Conservation (phyloP, 2,113 vertebrate species). For the Nanorana parkeri region DNA sequence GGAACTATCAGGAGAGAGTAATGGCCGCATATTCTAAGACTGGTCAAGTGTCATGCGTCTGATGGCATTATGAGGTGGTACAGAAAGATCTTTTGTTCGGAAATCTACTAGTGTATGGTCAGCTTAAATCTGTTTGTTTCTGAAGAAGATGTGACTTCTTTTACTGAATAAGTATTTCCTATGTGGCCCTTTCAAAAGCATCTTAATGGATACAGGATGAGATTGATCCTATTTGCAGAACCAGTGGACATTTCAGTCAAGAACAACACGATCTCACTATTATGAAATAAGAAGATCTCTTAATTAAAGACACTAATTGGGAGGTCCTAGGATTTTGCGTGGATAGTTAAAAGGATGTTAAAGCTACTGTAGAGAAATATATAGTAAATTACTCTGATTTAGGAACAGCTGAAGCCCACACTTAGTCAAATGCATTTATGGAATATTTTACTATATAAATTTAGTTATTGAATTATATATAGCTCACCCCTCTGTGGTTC, state of each 20-base stretch:
- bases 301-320: slow-evolving; percentile 39
- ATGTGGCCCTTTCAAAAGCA: slow-evolving; percentile 3
- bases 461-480: too few relatives aligned
- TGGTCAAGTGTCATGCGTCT: too few relatives aligned
- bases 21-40: too few relatives aligned
- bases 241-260: slow-evolving; percentile 18
- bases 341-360: background rate
- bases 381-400: background rate
- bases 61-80: too few relatives aligned
- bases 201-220: slow-evolving; percentile 20
- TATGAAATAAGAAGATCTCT: background rate
- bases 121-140: slow-evolving; percentile 25
- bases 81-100: too few relatives aligned
- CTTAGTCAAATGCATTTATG: too few relatives aligned
- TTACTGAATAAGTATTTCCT: slow-evolving; percentile 17
- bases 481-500: too few relatives aligned
- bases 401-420: background rate
- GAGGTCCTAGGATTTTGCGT: background rate
- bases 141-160: slow-evolving; percentile 21
- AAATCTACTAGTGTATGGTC: too few relatives aligned
- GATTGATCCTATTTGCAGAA: slow-evolving; percentile 52
- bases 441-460: too few relatives aligned
- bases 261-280: slow-evolving; percentile 44
- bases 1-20: too few relatives aligned
- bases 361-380: background rate